phyloP scores from a whole-genome alignment of 2,797 vertebrate genomes.

The Scyliorhinus canicula region DNA sequence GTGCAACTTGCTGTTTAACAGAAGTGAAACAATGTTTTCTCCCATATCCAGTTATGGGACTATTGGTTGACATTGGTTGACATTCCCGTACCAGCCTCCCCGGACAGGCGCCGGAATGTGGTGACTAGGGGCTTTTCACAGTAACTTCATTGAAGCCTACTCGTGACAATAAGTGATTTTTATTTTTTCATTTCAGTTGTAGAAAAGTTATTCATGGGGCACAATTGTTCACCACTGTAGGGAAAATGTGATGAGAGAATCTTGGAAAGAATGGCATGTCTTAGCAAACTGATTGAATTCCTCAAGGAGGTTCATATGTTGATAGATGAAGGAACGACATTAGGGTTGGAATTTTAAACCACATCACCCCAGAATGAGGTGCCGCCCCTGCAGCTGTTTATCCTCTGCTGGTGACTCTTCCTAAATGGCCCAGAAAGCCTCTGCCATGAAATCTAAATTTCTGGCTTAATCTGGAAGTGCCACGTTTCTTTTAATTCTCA shows the following conservation, averaged over 20 bases:
- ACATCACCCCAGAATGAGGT: neutral
- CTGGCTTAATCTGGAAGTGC: neutral
- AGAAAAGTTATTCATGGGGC: neutral
- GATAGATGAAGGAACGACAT: neutral
- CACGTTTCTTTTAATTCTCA: neutral
- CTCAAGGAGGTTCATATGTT: neutral
- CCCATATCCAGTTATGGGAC: too few species aligned
- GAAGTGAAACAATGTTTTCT: neutral
- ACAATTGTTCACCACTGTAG: neutral
- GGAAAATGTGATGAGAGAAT: neutral
- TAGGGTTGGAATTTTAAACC: neutral
- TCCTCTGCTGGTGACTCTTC: neutral
- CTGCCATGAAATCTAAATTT: neutral
- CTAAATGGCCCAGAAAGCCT: neutral
- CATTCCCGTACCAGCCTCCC: too few species aligned
- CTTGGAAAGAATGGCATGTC: neutral
- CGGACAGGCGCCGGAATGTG: too few species aligned
- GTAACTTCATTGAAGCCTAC: too few species aligned
- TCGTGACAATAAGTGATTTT: too few species aligned
- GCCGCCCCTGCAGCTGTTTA: neutral
- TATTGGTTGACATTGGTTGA: neutral
- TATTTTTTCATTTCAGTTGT: too few species aligned
- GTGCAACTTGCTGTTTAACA: neutral
- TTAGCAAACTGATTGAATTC: neutral
- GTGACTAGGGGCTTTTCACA: too few species aligned